Evolutionary conservation across 2,888 invertebrate genomes (phyloP), one percentile per base, ranked within the genome.

Genomic region (Sicus ferrugineus): DNA sequence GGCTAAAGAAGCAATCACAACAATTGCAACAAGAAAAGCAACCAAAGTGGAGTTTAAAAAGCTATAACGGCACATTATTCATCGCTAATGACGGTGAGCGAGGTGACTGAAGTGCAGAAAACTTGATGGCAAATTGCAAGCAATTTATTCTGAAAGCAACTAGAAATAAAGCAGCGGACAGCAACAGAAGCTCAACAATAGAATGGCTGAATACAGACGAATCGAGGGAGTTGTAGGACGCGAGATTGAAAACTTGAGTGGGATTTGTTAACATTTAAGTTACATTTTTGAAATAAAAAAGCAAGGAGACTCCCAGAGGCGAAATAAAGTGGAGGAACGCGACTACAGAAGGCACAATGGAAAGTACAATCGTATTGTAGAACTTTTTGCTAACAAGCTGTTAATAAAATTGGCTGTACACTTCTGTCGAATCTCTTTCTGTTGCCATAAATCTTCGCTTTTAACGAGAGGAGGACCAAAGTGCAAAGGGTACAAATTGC

Each of bases 11-110:
- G 58, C 46, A 67, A 46, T 28, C 6, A 28, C 21, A 52, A 23
- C 7, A 26, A 21, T 5, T 11, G 7, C 64, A 63, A 50, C 63
- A 64, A 48, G 23, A n/a, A 16, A 46, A 16, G 26, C 56, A 56
- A 28, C 30, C 48, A 34, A 31, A 56, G 38, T 38, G 42, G 56
- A 31, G 42, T 54, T 56, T 66, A 67, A 67, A 58, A 67, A 67
- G 67, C 58, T 58, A 67, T 67, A 67, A 67, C 67, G 67, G 67
- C 23, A 50, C 58, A 67, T 67, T 58, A 67, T 58, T 67, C 48
- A 67, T 58, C 23, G 46, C 5, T 28, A 28, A 42, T n/a, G 19
- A 19, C 26, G 42, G 54, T 19, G 21, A 38, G 23, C 1, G 11
- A 23, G 34, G n/a, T 42, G 23, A 58, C 19, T 42, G 54, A 30